These are phyloP conservation scores for Corythoichthys intestinalis DNA, from an alignment of 2,113 vertebrate genomes.

Conservation along the genomic window DNA sequence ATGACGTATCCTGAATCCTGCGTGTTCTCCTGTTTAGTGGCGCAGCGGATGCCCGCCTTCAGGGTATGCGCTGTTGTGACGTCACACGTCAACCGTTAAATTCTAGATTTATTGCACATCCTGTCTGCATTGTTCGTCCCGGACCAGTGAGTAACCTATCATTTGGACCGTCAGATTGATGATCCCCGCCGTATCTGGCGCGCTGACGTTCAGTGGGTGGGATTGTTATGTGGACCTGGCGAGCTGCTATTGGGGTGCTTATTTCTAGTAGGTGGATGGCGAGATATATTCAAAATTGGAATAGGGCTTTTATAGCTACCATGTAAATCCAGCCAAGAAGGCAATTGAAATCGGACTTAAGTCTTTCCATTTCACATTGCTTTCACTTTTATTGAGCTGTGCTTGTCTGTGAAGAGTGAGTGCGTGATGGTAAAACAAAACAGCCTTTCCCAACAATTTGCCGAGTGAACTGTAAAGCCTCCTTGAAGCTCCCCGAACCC, in stretches of 20 bases:
- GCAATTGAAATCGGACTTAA: neutral
- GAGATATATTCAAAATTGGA: neutral
- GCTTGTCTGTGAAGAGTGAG: neutral
- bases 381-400: neutral
- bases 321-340: neutral
- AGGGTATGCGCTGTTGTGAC: too few species aligned
- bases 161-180: too few species aligned
- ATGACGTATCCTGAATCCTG: too few species aligned
- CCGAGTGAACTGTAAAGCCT: constrained; percentile 23
- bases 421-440: constrained; percentile 2
- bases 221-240: too few species aligned
- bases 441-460: constrained; percentile 2
- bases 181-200: too few species aligned
- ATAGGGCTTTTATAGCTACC: neutral
- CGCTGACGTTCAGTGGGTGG: too few species aligned
- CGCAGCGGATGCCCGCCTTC: too few species aligned
- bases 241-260: neutral
- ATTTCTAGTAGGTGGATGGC: neutral
- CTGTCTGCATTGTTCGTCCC: too few species aligned
- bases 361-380: neutral
- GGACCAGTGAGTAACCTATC: too few species aligned
- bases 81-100: too few species aligned
- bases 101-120: too few species aligned
- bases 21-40: too few species aligned
- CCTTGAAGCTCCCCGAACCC: constrained; percentile 21